Percentiles rank a stretch among this genome's conserved stretches.
Evolutionary conservation across 2,797 vertebrate species (phyloP).

Genomic region (Cyprinodon diabolis): DNA sequence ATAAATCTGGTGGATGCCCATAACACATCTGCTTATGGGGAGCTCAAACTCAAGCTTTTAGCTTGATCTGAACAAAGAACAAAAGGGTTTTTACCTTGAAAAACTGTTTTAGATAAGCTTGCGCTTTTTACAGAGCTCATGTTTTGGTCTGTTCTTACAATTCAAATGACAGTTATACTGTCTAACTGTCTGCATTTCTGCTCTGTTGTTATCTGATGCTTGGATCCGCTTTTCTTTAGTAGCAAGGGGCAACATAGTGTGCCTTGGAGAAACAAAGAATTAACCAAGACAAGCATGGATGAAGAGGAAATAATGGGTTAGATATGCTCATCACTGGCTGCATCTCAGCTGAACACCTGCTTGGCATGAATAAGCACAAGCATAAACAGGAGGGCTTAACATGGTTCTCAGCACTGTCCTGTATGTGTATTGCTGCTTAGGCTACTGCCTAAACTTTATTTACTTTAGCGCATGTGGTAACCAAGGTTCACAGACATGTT

Average conservation of each 20-base stretch:
- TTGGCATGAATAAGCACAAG: constrained; percentile 39
- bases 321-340: constrained; percentile 66
- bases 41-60: neutral
- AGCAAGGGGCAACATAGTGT: constrained; percentile 44
- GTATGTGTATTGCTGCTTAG: constrained; percentile 25
- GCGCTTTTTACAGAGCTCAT: neutral
- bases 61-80: neutral
- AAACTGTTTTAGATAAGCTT: neutral
- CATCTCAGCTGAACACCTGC: constrained; percentile 64
- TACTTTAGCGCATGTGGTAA: neutral
- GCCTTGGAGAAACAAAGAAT: constrained; percentile 53
- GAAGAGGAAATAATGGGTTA: constrained; percentile 66
- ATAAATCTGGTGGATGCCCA: neutral
- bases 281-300: constrained; percentile 65
- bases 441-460: neutral
- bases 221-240: constrained; percentile 37
- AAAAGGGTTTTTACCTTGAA: neutral
- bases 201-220: constrained; percentile 1
- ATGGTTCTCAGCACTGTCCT: constrained; percentile 20
- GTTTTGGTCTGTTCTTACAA: neutral
- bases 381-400: constrained; percentile 23
- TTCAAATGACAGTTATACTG: neutral
- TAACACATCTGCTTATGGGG: neutral
- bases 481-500: neutral
- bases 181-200: neutral